phyloP scores from a whole-genome alignment of 2,797 vertebrate genomes.

The Orientallactaga sibirica region DNA sequence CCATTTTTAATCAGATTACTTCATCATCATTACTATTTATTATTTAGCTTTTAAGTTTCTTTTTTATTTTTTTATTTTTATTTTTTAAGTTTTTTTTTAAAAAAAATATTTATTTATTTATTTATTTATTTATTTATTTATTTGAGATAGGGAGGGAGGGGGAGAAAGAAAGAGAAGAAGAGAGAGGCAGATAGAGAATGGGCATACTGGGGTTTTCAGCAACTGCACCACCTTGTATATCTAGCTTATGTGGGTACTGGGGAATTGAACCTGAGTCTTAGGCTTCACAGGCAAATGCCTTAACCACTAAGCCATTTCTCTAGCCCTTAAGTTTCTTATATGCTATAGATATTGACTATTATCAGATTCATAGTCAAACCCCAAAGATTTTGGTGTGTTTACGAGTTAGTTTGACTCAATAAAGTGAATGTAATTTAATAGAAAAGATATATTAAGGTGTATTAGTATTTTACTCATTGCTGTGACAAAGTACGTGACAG shows the following conservation, averaged over 20 bases:
- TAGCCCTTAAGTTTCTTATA: not conserved
- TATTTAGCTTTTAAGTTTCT: not conserved
- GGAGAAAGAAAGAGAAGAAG: too few relatives aligned
- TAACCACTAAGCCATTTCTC: too few relatives aligned
- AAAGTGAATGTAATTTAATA: not conserved
- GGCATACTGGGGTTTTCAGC: too few relatives aligned
- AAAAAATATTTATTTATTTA: too few relatives aligned
- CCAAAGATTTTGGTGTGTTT: not conserved
- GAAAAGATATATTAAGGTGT: conserved; percentile 11
- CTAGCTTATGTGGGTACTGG: too few relatives aligned
- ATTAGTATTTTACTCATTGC: not conserved
- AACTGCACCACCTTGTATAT: too few relatives aligned
- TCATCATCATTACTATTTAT: not conserved
- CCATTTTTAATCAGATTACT: not conserved
- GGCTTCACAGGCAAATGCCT: too few relatives aligned
- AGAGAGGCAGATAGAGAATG: too few relatives aligned
- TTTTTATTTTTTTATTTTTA: not conserved
- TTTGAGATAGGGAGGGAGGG: too few relatives aligned
- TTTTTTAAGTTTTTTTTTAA: not conserved
- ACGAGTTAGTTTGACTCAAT: not conserved
- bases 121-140: too few relatives aligned
- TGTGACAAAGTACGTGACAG: not conserved
- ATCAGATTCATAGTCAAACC: not conserved
- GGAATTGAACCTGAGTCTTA: too few relatives aligned
- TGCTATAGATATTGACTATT: not conserved